Evolutionary conservation across 2,797 vertebrate species (phyloP), one percentile per base, ranked within the genome.

Genomic region (Perodicticus potto): DNA sequence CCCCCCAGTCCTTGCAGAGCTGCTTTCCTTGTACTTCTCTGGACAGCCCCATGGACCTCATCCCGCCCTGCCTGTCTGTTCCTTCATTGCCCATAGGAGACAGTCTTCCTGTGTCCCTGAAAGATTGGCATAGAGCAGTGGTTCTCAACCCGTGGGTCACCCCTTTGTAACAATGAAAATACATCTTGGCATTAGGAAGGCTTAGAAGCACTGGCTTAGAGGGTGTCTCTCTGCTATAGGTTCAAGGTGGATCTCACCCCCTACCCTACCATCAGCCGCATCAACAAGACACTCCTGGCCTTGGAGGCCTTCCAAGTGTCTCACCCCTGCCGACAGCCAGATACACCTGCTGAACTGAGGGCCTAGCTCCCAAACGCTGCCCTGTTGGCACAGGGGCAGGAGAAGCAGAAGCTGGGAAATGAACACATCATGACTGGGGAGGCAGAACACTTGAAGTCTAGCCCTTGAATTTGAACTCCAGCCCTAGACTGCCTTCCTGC

Each of bases 311-410:
- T 99, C 98, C 99, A 99, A 97, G 98, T 96, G 90, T 99, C 98
- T 97, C 99, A 99, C 97, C 99, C 99, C 13, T 98, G 98, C 32
- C 95, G 94, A 70, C 99, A 99, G 98, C 99, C 99, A 16, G 99
- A 99, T 95, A 99, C 99, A 22, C 99, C 99, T 11, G 96, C 98
- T 8, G 99, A 99, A 86, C 92, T 99, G 86, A 96, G 77, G 94
- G 96, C 98, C 45, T 99, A 98, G 98, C 25, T 76, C 89, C 53
- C 34, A 70, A 20, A 53, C 69, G 27, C 59, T 29, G 2, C 25
- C 53, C 49, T 8, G 1, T 0, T 27, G n/a, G 53, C 43, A 14
- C 29, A 2, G 17, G 53, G 27, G 9, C 14, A 4, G n/a, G 13
- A 74, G n/a, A 59, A 74, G 34, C 57, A 43, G 22, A 78, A 74